A percentile compares a stretch with the other conserved stretches of the same genome.
These are phyloP conservation scores for Lamellibrachia satsuma DNA, from an alignment of 2,888 invertebrate species.

Conservation along the genomic window DNA sequence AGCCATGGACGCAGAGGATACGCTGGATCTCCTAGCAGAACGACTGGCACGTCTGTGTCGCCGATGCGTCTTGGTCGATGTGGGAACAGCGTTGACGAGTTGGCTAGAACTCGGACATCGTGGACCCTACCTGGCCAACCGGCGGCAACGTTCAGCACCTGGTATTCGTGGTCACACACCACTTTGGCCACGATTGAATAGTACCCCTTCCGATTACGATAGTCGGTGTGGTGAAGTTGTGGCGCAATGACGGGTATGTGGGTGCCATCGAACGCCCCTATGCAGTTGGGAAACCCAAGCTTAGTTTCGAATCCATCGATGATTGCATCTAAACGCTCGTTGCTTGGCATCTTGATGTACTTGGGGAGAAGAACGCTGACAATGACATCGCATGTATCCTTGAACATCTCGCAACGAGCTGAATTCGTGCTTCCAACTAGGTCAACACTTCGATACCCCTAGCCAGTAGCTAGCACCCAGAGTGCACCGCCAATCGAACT, in stretches of 20 bases:
- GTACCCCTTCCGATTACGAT: background rate
- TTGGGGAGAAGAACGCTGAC: background rate
- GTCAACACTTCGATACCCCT: background rate
- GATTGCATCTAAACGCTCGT: background rate
- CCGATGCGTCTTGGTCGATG: background rate
- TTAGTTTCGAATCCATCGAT: background rate
- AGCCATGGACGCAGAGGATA: background rate
- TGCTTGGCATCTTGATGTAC: background rate
- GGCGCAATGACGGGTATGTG: constrained; percentile 22
- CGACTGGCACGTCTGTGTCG: background rate
- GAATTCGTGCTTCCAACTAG: background rate
- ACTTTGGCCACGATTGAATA: background rate
- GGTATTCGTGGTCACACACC: background rate
- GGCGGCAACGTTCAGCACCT: background rate
- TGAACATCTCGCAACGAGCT: background rate
- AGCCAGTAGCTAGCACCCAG: background rate
- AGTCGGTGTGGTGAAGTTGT: background rate
- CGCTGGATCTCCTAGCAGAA: background rate
- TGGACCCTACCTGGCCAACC: constrained; percentile 20
- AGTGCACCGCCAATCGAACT: background rate
- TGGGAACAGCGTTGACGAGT: background rate
- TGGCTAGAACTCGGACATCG: background rate
- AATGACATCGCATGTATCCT: background rate
- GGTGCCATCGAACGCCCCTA: background rate
- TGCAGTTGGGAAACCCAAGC: background rate